Conservation (phyloP, 2,113 vertebrate genomes). For the Strigops habroptila region DNA sequence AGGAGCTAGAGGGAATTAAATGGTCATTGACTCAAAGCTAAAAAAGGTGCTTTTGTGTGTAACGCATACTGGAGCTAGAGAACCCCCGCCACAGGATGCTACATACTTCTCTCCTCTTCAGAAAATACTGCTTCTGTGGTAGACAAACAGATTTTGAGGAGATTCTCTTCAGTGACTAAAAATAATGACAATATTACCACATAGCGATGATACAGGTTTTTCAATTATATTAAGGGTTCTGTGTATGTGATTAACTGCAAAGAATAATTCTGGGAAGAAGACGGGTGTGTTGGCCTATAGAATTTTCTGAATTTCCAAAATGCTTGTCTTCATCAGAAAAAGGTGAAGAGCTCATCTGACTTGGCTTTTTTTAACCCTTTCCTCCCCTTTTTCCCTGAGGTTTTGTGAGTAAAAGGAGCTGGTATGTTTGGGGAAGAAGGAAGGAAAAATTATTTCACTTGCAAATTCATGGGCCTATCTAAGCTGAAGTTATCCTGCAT, state of each 20-base stretch:
- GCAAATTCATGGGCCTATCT: background rate
- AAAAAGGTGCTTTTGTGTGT: background rate
- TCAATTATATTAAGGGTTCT: background rate
- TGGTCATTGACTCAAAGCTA: background rate
- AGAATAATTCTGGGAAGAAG: background rate
- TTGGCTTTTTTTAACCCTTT: no score
- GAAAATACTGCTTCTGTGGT: background rate
- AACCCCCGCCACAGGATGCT: background rate
- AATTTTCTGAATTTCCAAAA: background rate
- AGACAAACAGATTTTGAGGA: background rate
- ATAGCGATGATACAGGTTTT: background rate
- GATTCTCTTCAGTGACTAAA: background rate
- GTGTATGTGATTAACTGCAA: background rate
- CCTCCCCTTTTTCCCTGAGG: background rate
- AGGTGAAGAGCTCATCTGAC: background rate
- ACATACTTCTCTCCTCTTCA: fast-evolving
- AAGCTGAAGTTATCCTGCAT: background rate
- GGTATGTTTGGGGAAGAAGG: background rate
- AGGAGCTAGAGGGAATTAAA: background rate
- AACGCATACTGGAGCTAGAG: fast-evolving
- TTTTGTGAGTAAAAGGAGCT: background rate
- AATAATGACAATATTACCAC: background rate
- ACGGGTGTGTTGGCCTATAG: background rate
- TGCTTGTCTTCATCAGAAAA: background rate
- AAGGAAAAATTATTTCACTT: background rate